Evolutionary conservation across 2,113 vertebrate species (phyloP), one percentile per base, ranked within the genome.

Genomic region (Hippocampus comes): DNA sequence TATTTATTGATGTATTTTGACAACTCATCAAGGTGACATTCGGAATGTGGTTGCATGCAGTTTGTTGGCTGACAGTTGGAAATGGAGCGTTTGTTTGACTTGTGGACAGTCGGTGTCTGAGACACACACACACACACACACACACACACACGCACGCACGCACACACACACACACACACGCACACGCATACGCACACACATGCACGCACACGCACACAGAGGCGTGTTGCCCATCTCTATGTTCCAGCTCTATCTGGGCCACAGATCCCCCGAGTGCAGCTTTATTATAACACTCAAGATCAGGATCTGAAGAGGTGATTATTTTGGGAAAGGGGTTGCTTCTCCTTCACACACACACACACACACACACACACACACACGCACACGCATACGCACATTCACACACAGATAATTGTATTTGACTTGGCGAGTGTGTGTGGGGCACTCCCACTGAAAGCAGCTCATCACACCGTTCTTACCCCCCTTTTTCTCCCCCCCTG

Each of bases 221-320:
- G 18, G 75, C 30, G 73, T 73, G 68, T 70, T 73, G 34, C 46
- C 76, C 71, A 67, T 72, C 83, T 79, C 75, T 27, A 72, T 67
- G 74, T 63, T 78, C 65, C 65, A 63, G 69, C 76, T 82, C 76
- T 84, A 90, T 87, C 86, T 91, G 88, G 90, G 90, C 86, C 90
- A 89, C 27, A 25, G 67, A 55, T 91, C 90, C 90, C 90, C 42
- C 30, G 90, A 90, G 90, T 78, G 80, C 75, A 81, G 78, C 78
- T 88, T 88, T 84, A 89, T 90, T 90, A 89, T 90, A 81, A 87
- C 81, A 83, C 88, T 87, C 86, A 87, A 87, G 86, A 90, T 89
- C 86, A 89, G 81, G 87, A 89, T 86, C 86, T 77, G 86, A 60
- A 79, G 86, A 87, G 86, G 65, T 84, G 79, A 86, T 86, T 87